Evolutionary conservation across 2,113 vertebrate species (phyloP).

Genomic region (Candoia aspera): DNA sequence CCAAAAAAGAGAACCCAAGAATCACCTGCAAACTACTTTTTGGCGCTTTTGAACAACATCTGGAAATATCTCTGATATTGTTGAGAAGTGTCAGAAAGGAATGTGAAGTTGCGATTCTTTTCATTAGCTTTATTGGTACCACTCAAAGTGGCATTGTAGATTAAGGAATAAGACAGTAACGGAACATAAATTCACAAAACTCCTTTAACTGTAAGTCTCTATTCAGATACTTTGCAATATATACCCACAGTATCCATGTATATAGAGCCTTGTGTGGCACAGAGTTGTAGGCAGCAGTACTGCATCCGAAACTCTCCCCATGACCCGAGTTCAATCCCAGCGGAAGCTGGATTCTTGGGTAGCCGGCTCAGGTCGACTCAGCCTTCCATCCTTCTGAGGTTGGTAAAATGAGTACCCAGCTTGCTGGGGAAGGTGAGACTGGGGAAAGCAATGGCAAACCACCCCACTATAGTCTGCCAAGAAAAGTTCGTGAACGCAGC

Average conservation of each 20-base stretch:
- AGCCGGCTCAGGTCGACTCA: too few species aligned
- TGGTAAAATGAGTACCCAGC: too few species aligned
- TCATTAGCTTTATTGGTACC: not conserved
- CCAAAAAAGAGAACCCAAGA: not conserved
- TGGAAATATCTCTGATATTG: not conserved
- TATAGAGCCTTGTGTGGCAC: too few species aligned
- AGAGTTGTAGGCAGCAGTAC: too few species aligned
- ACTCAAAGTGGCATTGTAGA: not conserved
- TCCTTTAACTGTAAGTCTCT: not conserved
- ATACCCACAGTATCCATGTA: not conserved
- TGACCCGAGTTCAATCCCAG: too few species aligned
- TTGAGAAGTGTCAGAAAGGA: not conserved
- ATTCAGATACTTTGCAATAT: slow-evolving; percentile 2
- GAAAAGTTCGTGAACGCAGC: too few species aligned
- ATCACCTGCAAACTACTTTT: not conserved
- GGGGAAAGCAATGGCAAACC: too few species aligned
- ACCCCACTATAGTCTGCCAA: too few species aligned
- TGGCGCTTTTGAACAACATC: not conserved
- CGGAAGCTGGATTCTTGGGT: too few species aligned
- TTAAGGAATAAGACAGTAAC: not conserved
- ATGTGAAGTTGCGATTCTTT: not conserved
- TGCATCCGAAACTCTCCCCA: too few species aligned
- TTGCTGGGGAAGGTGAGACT: too few species aligned
- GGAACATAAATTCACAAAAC: not conserved
- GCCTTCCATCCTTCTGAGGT: too few species aligned